A percentile compares a stretch with the other conserved stretches of the same genome.
phyloP scores from a whole-genome alignment of 2,888 invertebrate species.

The Drosophila eohydei region DNA sequence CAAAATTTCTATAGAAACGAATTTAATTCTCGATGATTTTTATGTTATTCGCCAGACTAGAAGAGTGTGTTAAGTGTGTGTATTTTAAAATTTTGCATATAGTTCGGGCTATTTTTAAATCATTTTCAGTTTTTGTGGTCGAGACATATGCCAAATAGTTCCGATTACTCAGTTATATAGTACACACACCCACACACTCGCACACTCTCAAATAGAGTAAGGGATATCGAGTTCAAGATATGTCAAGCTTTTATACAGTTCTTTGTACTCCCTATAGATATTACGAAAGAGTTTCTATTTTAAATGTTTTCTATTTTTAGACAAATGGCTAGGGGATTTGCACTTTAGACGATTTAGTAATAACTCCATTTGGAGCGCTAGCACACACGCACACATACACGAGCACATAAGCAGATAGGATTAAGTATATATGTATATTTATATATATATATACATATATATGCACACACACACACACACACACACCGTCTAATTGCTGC shows the following conservation, averaged over 20 bases:
- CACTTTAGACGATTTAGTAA: conserved; percentile 24
- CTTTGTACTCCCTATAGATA: conserved; percentile 31
- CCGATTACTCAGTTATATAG: conserved; percentile 50
- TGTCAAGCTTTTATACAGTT: conserved; percentile 32
- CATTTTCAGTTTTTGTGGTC: conserved; percentile 37
- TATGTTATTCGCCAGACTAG: conserved; percentile 30
- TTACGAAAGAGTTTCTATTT: conserved; percentile 68
- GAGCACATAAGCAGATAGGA: conserved; percentile 3
- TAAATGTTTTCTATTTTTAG: conserved; percentile 61
- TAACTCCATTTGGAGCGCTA: conserved; percentile 54
- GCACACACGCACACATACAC: conserved; percentile 6
- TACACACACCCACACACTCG: conserved; percentile 8
- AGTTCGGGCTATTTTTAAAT: conserved; percentile 69
- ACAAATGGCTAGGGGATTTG: conserved; percentile 40
- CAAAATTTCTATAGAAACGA: conserved; percentile 24
- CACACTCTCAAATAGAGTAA: neutral
- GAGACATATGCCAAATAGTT: conserved; percentile 44
- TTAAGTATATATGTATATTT: conserved; percentile 16
- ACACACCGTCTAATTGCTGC: conserved; percentile 55
- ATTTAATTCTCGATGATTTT: conserved; percentile 29
- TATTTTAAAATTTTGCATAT: conserved; percentile 51
- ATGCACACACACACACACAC: conserved; percentile 26
- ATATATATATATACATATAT: conserved; percentile 17
- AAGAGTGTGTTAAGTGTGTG: conserved; percentile 40
- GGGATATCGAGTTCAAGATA: conserved; percentile 36